Conservation (phyloP, 2,113 vertebrate genomes). For the Donacobius atricapilla region DNA sequence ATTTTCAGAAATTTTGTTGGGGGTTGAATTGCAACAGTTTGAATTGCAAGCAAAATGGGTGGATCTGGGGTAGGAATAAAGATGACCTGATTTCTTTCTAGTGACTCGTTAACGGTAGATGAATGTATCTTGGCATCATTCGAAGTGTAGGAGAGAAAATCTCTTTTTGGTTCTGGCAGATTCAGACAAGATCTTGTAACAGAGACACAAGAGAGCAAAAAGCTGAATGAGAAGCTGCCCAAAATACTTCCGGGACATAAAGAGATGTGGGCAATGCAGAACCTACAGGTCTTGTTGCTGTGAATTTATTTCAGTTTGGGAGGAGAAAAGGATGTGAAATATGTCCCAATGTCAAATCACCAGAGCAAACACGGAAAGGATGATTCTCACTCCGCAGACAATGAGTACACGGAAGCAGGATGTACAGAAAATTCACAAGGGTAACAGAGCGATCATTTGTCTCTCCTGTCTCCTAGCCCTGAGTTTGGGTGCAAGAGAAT, state of each 20-base stretch:
- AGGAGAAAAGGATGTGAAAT: not conserved
- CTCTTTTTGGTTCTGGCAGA: not conserved
- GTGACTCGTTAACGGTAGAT: not conserved
- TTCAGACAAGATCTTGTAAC: not conserved
- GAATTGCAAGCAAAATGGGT: not conserved
- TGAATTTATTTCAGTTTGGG: not conserved
- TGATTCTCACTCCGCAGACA: rapidly evolving
- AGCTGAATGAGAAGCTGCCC: not conserved
- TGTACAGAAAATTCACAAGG: not conserved
- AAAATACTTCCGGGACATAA: not conserved
- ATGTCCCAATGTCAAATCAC: not conserved
- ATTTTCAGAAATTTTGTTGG: not conserved
- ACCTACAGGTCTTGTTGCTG: not conserved
- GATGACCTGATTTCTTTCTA: not conserved
- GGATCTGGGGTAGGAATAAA: not conserved
- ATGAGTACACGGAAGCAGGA: not conserved
- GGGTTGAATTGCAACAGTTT: not conserved
- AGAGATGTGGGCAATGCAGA: not conserved
- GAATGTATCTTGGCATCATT: not conserved
- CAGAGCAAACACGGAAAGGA: not conserved
- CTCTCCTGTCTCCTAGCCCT: not conserved
- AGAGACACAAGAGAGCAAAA: not conserved
- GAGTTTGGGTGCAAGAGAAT: not conserved
- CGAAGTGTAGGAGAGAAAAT: not conserved
- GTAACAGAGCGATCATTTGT: not conserved